Evolutionary conservation across 2,113 vertebrate species (phyloP).

Genomic region (Drymodes brunneopygia): DNA sequence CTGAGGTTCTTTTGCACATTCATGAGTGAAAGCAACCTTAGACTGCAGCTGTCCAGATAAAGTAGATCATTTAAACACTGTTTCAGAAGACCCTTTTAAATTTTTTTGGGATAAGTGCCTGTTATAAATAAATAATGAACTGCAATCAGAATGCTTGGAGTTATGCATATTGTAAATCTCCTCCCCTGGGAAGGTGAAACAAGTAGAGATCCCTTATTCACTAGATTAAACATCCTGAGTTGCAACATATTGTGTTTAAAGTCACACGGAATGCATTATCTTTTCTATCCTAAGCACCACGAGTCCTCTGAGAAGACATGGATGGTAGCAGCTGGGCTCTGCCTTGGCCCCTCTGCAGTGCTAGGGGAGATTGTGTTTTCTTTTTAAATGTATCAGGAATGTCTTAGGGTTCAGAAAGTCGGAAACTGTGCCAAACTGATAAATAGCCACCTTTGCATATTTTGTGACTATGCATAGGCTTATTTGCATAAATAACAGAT

Average conservation of each 20-base stretch:
- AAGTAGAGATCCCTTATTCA: neutral
- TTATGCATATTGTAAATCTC: neutral
- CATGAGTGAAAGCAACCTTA: neutral
- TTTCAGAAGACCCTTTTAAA: neutral
- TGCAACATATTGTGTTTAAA: neutral
- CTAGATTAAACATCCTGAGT: neutral
- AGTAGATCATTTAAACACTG: neutral
- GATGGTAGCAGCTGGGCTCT: neutral
- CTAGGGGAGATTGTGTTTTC: neutral
- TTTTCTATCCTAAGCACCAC: neutral
- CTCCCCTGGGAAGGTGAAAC: constrained; percentile 3
- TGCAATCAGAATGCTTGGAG: neutral
- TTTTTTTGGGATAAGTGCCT: neutral
- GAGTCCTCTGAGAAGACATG: neutral
- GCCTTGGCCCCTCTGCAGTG: neutral
- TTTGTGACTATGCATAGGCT: neutral
- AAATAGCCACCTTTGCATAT: constrained; percentile 9
- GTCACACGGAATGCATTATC: neutral
- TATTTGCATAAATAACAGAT: constrained; percentile 38
- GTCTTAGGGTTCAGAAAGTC: neutral
- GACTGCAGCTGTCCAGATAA: neutral
- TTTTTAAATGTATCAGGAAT: neutral
- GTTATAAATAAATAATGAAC: constrained; percentile 15
- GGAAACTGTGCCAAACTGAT: neutral
- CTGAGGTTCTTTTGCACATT: neutral